A percentile compares a stretch with the other conserved stretches of the same genome.
Evolutionary conservation across 2,113 vertebrate species (phyloP).

Genomic region (Apistogramma diplotaenia): DNA sequence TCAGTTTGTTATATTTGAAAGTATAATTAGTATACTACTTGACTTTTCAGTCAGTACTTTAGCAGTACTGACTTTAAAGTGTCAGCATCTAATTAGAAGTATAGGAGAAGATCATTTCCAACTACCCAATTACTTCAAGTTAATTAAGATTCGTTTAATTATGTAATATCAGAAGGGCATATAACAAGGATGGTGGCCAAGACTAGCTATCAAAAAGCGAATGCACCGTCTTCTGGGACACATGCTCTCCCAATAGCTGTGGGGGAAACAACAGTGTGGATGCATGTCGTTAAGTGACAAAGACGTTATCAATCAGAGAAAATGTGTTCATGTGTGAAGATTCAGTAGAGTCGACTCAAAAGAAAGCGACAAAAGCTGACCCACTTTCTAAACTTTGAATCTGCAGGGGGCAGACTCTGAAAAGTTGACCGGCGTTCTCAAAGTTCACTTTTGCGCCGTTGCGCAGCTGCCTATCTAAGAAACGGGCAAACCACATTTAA

Average conservation of each 20-base stretch:
- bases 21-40: neutral
- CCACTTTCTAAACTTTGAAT: constrained; percentile 64
- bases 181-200: neutral
- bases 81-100: neutral
- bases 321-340: constrained; percentile 57
- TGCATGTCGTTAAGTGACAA: constrained; percentile 12
- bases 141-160: neutral
- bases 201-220: neutral
- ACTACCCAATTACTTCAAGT: neutral
- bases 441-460: neutral
- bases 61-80: neutral
- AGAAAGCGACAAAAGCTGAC: constrained; percentile 67
- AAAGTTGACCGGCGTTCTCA: constrained; percentile 42
- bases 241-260: too few relatives aligned
- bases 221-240: neutral
- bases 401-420: constrained; percentile 62
- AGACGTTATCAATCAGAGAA: neutral
- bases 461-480: accelerated
- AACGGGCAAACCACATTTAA: too few relatives aligned
- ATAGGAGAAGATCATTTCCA: neutral
- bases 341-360: constrained; percentile 10
- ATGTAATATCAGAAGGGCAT: neutral
- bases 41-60: neutral
- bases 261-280: neutral
- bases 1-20: neutral